Base-by-base conservation (phyloP, 2,113 vertebrate species). In the Rostratula benghalensis region DNA sequence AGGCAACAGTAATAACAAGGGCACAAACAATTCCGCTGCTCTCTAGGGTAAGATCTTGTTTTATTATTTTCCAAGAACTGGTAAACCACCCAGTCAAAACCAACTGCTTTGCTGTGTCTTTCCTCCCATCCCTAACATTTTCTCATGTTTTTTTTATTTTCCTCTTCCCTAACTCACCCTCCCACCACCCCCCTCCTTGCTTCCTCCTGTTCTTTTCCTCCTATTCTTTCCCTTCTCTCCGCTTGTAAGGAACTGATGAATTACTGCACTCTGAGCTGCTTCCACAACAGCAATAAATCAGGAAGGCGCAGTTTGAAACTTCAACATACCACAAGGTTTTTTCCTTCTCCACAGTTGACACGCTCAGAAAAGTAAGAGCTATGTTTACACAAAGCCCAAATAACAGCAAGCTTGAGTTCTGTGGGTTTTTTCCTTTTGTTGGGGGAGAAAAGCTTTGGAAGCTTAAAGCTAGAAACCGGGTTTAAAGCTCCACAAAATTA, bases 151-250 rank as follows among this genome's bases (percentile, higher is more conserved):
- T 96, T 11, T 88, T 76, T 50, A 67, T 79, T 75, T 51, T 79
- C 75, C 37, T 78, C 70, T 84, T 80, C 41, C 41, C 30, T 27
- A 73, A 5, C 39, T 71, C 61, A 43, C 73, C 69, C 61, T 64
- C 69, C 43, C 50, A 86, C 80, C 91, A 89, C 46, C n/a, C 75
- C 24, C 71, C 73, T 51, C 70, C 54, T 67, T 57, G 12, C 51
- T 95, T 95, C 79, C 96, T 95, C 60, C 89, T 61, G 94, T 94
- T 97, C 93, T 95, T 84, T 82, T 20, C 31, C 70, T 83, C n/a
- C 50, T 67, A 95, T 95, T 97, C 93, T 94, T 88, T 86, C 27
- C 30, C 68, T 81, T 35, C 48, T 63, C 63, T 61, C 43, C 71
- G 56, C 83, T 83, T 67, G 70, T 46, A 81, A 69, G 68, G 43